A percentile compares a stretch with the other conserved stretches of the same genome.
Evolutionary conservation across 53 echinoderm and acorn worm species (phyloP).

Genomic region (Luidia sarsii): DNA sequence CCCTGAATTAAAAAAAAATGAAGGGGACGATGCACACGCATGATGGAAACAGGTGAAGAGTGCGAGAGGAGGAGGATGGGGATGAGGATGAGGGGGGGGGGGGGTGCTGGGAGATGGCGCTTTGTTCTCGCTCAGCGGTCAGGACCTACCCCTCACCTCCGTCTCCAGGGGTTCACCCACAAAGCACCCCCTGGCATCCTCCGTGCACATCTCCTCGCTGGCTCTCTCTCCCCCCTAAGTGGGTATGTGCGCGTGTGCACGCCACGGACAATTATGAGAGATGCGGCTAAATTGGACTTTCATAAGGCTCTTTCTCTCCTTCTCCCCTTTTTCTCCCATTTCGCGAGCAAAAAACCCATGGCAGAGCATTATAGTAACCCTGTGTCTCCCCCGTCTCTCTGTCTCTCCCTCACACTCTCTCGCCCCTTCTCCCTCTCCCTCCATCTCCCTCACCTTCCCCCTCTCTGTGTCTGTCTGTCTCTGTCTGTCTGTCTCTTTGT

Average conservation of each 20-base stretch:
- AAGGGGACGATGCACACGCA: too few relatives aligned
- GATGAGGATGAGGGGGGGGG: neutral
- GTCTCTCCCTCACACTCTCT: too few relatives aligned
- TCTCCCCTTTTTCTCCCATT: too few relatives aligned
- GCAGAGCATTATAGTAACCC: too few relatives aligned
- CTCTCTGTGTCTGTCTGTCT: too few relatives aligned
- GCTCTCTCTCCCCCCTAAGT: constrained; percentile 51
- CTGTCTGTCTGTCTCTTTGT: too few relatives aligned
- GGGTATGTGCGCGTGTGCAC: constrained; percentile 57
- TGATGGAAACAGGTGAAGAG: constrained; percentile 48
- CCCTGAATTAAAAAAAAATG: too few relatives aligned
- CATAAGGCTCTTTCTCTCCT: constrained; percentile 53
- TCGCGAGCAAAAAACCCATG: too few relatives aligned
- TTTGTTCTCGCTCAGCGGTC: constrained; percentile 8
- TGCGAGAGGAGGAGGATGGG: neutral
- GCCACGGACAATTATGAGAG: constrained; percentile 51
- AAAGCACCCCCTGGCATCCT: constrained; percentile 13
- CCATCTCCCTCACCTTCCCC: too few relatives aligned
- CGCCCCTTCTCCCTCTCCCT: too few relatives aligned
- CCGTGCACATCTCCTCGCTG: constrained; percentile 29
- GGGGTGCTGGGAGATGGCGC: neutral
- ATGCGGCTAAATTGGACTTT: constrained; percentile 55
- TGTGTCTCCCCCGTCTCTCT: too few relatives aligned
- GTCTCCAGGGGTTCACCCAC: too few relatives aligned
- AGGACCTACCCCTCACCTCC: neutral